Evolutionary conservation across 2,113 vertebrate species (phyloP), one percentile per base, ranked within the genome.

Genomic region (Vidua chalybeata): DNA sequence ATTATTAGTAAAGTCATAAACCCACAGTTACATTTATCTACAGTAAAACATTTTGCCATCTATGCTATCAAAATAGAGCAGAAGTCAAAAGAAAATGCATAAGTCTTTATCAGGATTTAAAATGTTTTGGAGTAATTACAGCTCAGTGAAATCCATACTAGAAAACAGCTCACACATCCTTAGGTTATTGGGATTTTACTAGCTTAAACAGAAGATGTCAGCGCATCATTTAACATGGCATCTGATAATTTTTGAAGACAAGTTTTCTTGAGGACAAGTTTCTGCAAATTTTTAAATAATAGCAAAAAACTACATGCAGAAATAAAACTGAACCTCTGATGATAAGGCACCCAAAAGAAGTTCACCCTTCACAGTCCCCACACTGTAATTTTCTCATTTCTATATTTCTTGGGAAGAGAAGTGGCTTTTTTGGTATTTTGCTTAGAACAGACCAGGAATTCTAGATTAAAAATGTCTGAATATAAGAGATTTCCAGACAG

Each of bases 11-110:
- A 68, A 92, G 92, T 89, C 92, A 84, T 45, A 93, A 94, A 82
- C 64, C 80, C 92, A 72, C 86, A 94, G 92, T 89, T 45, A 69
- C 37, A 55, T 93, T 95, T 97, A 96, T 96, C 96, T 95, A 22
- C 62, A 89, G 54, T 43, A 69, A 96, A 96, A 93, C 94, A 87
- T 89, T 95, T 82, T 84, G 73, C 80, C 49, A 92, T 89, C 76
- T 84, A 24, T 64, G 86, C 56, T 97, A 96, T 96, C 93, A 91
- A 93, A 94, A 76, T 33, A 52, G 11, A 95, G 54, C 94, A 97
- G 92, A 89, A 93, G 76, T 93, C 54, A 84, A 90, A 96, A 92
- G 73, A 93, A 87, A 92, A 82, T 20, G 68, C 8, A 8, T 10
- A 87, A 78, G 62, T 46, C 20, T 24, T 84, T 88, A 74, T 61